Base-by-base conservation (phyloP, 2,113 vertebrate genomes). In the Chionis minor region DNA sequence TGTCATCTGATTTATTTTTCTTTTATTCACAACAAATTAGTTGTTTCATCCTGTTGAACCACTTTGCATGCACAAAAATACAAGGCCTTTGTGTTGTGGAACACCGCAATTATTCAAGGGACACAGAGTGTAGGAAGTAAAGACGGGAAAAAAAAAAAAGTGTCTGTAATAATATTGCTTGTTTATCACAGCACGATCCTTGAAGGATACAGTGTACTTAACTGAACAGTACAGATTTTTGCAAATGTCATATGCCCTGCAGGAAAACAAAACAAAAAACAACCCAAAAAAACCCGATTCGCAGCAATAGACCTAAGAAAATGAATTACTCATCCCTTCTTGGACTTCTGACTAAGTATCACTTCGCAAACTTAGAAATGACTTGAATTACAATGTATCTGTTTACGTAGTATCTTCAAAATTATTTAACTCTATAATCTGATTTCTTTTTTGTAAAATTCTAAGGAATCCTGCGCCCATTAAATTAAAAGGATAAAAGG, bases 1-100 rank as follows among this genome's bases (percentile, higher is more conserved):
- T 56, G 12, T 14, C 54, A 80, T 54, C 85, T 61, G 23, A 35
- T 63, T 89, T 62, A 24, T 83, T 85, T 70, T 67, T 77, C 33
- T 81, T 90, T 42, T 72, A 74, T 51, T 88, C 75, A 79, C 81
- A 94, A 92, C 11, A 52, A 80, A 70, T 44, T 44, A 71, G 59
- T 51, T 61, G 65, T 78, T 94, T 96, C 85, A 81, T 63, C 42
- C 61, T 38, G 56, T 78, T 72, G 44, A 79, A 84, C 24, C 45
- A 47, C 40, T 83, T 42, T 79, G n/a, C 73, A 77, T 85, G 77
- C 49, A 75, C 35, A 85, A 56, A 93, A 47, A 95, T 33, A 97
- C 67, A 94, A 93, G 77, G 80, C 69, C 78, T 82, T 81, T 96
- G 32, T 97, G 27, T 80, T 49, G n/a, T 16, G 44, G 56, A 90